Evolutionary conservation across 2,113 vertebrate species (phyloP), one percentile per base, ranked within the genome.

Genomic region (Pluvialis apricaria): DNA sequence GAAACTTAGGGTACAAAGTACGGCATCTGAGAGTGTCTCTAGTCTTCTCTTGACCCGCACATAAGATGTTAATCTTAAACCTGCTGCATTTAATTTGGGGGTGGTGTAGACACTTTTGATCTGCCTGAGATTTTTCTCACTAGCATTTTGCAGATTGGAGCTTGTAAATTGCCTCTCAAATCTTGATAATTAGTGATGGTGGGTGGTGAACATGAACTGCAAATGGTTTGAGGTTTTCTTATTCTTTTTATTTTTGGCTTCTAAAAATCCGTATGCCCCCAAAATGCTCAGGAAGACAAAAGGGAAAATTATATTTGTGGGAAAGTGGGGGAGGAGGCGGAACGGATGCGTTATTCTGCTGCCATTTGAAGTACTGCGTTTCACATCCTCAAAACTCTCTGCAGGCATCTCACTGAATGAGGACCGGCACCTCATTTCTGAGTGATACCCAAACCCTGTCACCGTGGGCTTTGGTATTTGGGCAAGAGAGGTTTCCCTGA

Each of bases 121-220:
- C 90, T 95, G 93, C 93, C 51, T 34, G 42, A 71, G 92, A 12
- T 92, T 93, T 95, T 97, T 96, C 90, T 88, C 94, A 91, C 92
- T 16, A 83, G 42, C 1, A 0, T 93, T 96, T 94, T 92, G 71
- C 82, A 90, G 88, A 95, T 88, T 0, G 17, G 76, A 96, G 79
- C 88, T 91, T 97, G 95, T 70, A 95, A 96, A 96, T 96, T 96
- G 95, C 95, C 38, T 96, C 82, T 96, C 76, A 83, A 83, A 94
- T 88, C 95, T 70, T 55, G 96, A 94, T 97, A 97, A 97, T 96
- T 96, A 96, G 86, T 62, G 88, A 58, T 92, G 68, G 94, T 97
- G 86, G 95, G 96, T 97, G 96, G 94, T 61, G 88, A 97, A 44
- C 76, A 47, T 36, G 82, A 96, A 61, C 90, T 86, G 87, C 95